Evolutionary conservation across 2,113 vertebrate species (phyloP).

Genomic region (Stegostoma tigrinum): DNA sequence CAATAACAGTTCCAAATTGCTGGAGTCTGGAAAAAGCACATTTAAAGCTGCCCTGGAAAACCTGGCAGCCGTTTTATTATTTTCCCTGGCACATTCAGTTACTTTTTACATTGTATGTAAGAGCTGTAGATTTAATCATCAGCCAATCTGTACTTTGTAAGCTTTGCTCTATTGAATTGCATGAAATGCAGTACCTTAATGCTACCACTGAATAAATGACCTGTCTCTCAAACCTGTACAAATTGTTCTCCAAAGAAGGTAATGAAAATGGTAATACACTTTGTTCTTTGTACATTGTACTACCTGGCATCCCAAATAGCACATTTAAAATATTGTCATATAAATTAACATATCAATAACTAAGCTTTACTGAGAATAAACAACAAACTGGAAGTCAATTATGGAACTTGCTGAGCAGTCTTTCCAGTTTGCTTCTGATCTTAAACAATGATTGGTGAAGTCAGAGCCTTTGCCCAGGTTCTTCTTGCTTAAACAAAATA

Average conservation of each 20-base stretch:
- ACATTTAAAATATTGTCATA: neutral
- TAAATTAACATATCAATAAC: neutral
- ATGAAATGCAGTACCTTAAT: neutral
- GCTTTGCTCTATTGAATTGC: neutral
- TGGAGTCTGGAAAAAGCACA: constrained; percentile 23
- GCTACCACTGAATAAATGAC: neutral
- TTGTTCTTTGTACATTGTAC: neutral
- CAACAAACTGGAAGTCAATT: neutral
- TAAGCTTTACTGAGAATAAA: neutral
- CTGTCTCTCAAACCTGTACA: neutral
- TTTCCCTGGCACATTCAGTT: neutral
- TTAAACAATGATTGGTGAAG: neutral
- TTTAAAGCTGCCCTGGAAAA: neutral
- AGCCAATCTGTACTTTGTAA: neutral
- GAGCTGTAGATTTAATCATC: neutral
- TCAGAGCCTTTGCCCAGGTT: neutral
- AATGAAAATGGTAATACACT: neutral
- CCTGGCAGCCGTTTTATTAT: neutral
- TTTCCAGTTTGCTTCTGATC: neutral
- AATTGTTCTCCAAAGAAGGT: neutral
- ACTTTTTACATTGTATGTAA: neutral
- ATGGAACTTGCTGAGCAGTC: neutral
- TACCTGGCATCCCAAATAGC: neutral
- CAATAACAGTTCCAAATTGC: neutral
- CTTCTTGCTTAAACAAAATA: neutral